Conservation (phyloP, 2,888 invertebrate species). For the Trissolcus japonicus region DNA sequence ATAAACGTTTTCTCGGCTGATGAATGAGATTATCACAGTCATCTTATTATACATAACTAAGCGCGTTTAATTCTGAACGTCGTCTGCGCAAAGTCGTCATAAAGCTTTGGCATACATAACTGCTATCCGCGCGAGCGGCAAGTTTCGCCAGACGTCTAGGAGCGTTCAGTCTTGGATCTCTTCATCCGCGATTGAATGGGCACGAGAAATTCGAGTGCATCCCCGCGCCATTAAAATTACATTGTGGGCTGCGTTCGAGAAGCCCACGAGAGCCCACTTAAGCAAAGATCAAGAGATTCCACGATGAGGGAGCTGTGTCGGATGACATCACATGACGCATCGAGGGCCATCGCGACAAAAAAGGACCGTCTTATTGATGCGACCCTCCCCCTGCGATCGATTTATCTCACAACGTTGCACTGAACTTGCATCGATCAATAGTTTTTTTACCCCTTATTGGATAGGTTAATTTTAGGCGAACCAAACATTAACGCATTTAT, state of each 20-base stretch:
- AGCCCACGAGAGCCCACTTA: constrained; percentile 21
- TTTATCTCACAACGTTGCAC: constrained; percentile 9
- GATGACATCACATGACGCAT: constrained; percentile 33
- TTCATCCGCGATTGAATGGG: constrained; percentile 25
- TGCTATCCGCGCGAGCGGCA: background rate
- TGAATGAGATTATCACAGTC: too few relatives aligned
- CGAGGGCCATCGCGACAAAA: constrained; percentile 28
- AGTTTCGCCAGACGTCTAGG: constrained; percentile 6
- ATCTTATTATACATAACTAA: too few relatives aligned
- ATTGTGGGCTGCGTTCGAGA: constrained; percentile 22
- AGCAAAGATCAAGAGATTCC: constrained; percentile 32
- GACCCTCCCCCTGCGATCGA: constrained; percentile 8
- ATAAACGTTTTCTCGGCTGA: too few relatives aligned
- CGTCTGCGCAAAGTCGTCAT: background rate
- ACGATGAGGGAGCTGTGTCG: constrained; percentile 28
- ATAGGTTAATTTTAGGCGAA: too few relatives aligned
- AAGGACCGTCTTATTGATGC: constrained; percentile 26
- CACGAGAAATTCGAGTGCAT: constrained; percentile 17
- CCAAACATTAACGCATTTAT: too few relatives aligned
- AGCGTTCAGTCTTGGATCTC: constrained; percentile 28
- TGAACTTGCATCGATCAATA: constrained; percentile 6
- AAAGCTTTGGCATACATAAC: constrained; percentile 5
- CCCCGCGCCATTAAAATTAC: constrained; percentile 29
- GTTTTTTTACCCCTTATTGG: background rate
- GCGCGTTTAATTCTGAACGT: too few relatives aligned